Evolutionary conservation across 35 echinoderm and acorn worm genomes (phyloP), one percentile per base, ranked within the genome.

Genomic region (Apostichopus japonicus): DNA sequence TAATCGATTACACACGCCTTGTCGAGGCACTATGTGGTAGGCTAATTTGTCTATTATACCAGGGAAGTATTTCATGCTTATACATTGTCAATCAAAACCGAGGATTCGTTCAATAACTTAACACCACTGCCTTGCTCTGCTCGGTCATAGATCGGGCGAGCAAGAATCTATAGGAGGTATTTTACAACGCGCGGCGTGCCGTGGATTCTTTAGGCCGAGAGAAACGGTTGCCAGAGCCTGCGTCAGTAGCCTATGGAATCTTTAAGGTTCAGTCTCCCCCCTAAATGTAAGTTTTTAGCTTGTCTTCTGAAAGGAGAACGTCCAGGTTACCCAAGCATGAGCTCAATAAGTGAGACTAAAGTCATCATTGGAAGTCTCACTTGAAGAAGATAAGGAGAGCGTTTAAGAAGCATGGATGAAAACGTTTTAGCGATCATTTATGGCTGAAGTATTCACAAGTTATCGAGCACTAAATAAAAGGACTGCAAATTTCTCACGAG

Each of bases 361-460:
- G 11, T 67, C 63, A 19, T 67, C 33, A 44, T 44, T 44, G 33
- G 33, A 67, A 67, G 63, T 67, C 63, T 11, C 19, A 67, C 33
- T 44, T 11, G 8, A 67, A 67, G 11, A 67, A 83, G 51, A 83
- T 83, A n/a, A n/a, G n/a, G 25, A 44, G 79, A 83, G 79, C 79
- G 79, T 83, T 83, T 83, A 83, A 83, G 79, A 83, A 55, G 79
- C 24, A 83, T 52, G 54, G 54, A 83, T 83, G 79, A 83, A 83
- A 83, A 52, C 79, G 79, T 83, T 83, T 83, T 83, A 52, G 33
- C 33, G 33, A 83, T 83, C 79, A 83, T 83, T 83, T 83, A 24
- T 55, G 79, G 25, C 54, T 83, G 79, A 83, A 52, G 54, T 83
- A 67, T 67, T 67, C 63, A 67, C 33, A 44, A 44, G 33, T 44